Evolutionary conservation across 2,113 vertebrate species (phyloP), one percentile per base, ranked within the genome.

Genomic region (Cathartes aura): DNA sequence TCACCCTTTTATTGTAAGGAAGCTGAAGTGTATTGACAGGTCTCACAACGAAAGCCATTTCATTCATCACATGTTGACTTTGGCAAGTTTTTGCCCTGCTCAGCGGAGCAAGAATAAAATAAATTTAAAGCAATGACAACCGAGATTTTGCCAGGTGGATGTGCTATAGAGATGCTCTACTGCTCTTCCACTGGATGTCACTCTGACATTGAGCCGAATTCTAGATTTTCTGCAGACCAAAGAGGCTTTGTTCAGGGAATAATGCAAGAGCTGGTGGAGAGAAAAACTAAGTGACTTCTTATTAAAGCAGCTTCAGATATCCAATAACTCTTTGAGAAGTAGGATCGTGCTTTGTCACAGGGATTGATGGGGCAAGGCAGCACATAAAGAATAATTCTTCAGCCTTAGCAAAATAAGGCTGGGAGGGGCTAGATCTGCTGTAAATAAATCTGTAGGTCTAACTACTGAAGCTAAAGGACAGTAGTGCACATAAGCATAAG

Each of bases 151-250:
- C 80, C 93, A 91, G 92, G 92, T 91, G 92, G 90, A 92, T 80
- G 80, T 50, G 82, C 21, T 27, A 5, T 7, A 38, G 95, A 63
- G 94, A 89, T 91, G 85, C 95, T 90, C 92, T 64, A 8, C 70
- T 0, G 4, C 92, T 90, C 88, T 87, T 42, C 92, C 95, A 60
- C 86, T 93, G 96, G 89, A 92, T 93, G 93, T 93, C 94, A 95
- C 91, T 53, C 80, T 91, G 95, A 97, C 97, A 84, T 82, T 95
- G 95, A 97, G 92, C 50, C 30, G 21, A 90, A 88, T 55, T 63
- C 90, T 60, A 58, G 68, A 5, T 63, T 75, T 72, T n/a, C 32
- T 16, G 1, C 68, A 87, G 47, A 67, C 56, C 86, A 71, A 42
- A 92, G 60, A 26, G 83, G 52, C 24, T 96, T 89, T 96, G 94